Evolutionary conservation across 37 sponge, comb jelly and placozoan species (phyloP).

Genomic region (Diacarnus erythraeanus): DNA sequence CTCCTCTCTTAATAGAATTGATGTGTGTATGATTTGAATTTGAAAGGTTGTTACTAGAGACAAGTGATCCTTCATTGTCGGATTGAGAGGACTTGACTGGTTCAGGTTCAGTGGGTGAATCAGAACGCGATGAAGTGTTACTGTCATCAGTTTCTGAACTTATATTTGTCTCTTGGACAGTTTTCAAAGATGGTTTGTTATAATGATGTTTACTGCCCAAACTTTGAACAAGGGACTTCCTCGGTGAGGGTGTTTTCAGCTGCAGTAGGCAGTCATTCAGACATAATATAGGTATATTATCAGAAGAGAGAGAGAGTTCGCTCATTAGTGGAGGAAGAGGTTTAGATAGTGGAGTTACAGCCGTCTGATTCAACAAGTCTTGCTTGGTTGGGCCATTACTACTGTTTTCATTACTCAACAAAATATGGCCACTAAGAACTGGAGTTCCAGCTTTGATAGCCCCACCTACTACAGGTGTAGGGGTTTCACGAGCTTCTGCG

Average conservation of each 20-base stretch:
- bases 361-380: not conserved
- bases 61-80: conserved; percentile 6
- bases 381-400: not conserved
- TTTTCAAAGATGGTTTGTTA: not conserved
- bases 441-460: conserved; percentile 10
- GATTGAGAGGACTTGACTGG: not conserved
- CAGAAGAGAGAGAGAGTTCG: conserved; percentile 24
- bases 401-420: not conserved
- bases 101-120: not conserved
- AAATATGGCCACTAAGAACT: not conserved
- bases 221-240: not conserved
- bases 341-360: not conserved
- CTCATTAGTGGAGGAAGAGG: conserved; percentile 8
- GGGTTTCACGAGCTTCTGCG: conserved; percentile 1
- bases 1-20: not conserved
- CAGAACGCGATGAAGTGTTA: conserved; percentile 15
- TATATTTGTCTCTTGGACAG: not conserved
- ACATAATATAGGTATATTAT: conserved; percentile 35
- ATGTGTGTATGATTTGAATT: no score
- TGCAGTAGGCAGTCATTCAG: conserved; percentile 32
- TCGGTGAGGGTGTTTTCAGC: conserved; percentile 7
- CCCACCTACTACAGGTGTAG: conserved; percentile 21
- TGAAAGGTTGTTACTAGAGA: not conserved
- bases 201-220: not conserved
- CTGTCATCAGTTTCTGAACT: conserved; percentile 21